Evolutionary conservation across 1,140 invertebrate species (phyloP), one percentile per base, ranked within the genome.

Genomic region (Sminthurinus signatus): DNA sequence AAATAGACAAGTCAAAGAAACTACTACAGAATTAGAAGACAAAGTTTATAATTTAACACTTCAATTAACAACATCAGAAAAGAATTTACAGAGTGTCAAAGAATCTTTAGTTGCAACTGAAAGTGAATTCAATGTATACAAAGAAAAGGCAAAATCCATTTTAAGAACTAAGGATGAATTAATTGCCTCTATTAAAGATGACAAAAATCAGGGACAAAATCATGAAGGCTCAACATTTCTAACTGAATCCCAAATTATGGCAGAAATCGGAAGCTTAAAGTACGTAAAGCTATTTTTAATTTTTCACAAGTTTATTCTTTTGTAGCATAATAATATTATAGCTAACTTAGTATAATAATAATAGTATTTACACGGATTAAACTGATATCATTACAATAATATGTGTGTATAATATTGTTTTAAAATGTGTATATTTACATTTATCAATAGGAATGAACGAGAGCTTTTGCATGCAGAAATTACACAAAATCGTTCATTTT

Each of bases 91-190:
- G 23, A 44, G 31, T 14, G 27, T 50, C 17, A 67, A 63, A 60
- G 64, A 67, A 4, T 28, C 62, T 23, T 39, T 68, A 10, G 23
- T 39, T 1, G 32, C 31, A 3, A 36, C 52, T 17, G 65, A 71
- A 59, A 65, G 54, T 19, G 69, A 71, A 51, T 66, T 57, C 51
- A 10, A 44, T 23, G 31, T 21, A 1, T 71, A 71, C 32, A 71
- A 71, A 57, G 65, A 71, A 36, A 71, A 71, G 36, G 69, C 69
- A 3, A 71, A 71, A 60, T 32, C 48, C 2, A 71, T 71, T 58
- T 50, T 71, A 19, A 59, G 58, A n/a, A 61, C 23, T 23, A 71
- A 71, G 44, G 69, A 71, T 54, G 66, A 68, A n/a, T 56, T 71
- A 1, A 71, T 71, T 44, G 52, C 61, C 14, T 57, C 50, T 2